phyloP scores from a whole-genome alignment of 2,888 invertebrate species.

The Andrena praecox region DNA sequence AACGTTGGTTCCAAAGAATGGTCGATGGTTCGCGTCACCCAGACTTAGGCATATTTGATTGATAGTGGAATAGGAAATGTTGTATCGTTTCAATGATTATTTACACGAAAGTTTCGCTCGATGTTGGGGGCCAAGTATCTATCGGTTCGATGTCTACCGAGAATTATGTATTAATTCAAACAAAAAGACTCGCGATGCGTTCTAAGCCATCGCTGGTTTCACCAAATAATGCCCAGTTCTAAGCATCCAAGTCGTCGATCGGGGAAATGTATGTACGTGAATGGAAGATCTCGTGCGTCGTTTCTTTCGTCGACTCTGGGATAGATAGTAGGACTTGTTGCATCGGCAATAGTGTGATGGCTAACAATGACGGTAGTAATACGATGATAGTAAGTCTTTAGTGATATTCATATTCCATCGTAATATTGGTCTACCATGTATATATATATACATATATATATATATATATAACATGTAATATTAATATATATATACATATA shows the following conservation, averaged over 20 bases:
- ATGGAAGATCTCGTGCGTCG: background rate
- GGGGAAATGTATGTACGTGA: background rate
- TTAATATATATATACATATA: slow-evolving; percentile 68
- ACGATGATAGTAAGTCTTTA: slow-evolving; percentile 72
- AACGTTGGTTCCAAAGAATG: too few species aligned
- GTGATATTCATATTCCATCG: slow-evolving; percentile 72
- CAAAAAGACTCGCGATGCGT: background rate
- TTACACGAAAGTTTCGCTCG: background rate
- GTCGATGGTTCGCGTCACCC: too few species aligned
- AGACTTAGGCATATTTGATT: too few species aligned
- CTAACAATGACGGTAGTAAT: slow-evolving; percentile 75
- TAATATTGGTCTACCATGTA: slow-evolving; percentile 73
- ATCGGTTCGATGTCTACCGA: background rate
- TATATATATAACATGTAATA: slow-evolving; percentile 62
- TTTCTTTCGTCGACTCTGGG: background rate
- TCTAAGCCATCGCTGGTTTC: background rate
- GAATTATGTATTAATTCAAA: background rate
- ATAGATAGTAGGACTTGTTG: slow-evolving; percentile 80
- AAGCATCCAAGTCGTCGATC: too few species aligned
- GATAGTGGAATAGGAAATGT: too few species aligned
- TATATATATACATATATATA: slow-evolving; percentile 63
- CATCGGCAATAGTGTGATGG: slow-evolving; percentile 64
- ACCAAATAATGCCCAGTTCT: too few species aligned
- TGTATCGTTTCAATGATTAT: background rate
- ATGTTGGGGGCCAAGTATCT: background rate